Conservation (phyloP, 2,888 invertebrate species). For the Lacanobia wlatinum region DNA sequence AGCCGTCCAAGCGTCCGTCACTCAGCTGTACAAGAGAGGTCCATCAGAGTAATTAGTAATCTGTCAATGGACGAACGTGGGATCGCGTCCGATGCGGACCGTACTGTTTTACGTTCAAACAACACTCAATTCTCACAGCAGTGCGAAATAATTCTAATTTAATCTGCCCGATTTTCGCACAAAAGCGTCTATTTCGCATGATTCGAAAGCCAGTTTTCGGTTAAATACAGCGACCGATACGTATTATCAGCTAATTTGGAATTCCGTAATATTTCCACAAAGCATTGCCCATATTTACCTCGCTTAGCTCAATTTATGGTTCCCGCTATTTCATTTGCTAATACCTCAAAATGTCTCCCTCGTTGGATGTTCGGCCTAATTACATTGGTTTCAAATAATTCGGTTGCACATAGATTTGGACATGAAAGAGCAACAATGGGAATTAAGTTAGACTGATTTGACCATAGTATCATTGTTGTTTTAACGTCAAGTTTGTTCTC, state of each 20-base stretch:
- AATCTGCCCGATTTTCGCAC: slow-evolving; percentile 11
- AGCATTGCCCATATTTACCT: slow-evolving; percentile 32
- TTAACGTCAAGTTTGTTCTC: not conserved
- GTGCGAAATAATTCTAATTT: slow-evolving; percentile 1
- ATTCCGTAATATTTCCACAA: slow-evolving; percentile 34
- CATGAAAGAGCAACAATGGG: not conserved
- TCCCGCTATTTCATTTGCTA: slow-evolving; percentile 23
- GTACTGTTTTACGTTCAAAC: slow-evolving; percentile 29
- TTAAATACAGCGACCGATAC: slow-evolving; percentile 17
- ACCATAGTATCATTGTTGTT: not conserved
- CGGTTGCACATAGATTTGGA: not conserved
- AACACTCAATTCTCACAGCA: not conserved
- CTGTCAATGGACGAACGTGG: slow-evolving; percentile 38
- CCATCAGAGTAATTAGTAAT: slow-evolving; percentile 56
- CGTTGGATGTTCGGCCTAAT: slow-evolving; percentile 35
- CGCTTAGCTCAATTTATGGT: slow-evolving; percentile 44
- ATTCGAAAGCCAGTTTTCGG: slow-evolving; percentile 11
- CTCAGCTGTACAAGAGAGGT: slow-evolving; percentile 15
- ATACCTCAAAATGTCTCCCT: slow-evolving; percentile 15
- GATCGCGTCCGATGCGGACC: slow-evolving; percentile 8
- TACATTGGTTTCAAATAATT: slow-evolving; percentile 13
- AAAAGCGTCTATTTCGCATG: slow-evolving; percentile 23
- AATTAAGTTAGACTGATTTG: not conserved
- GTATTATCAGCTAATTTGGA: slow-evolving; percentile 34
- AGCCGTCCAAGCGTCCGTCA: slow-evolving; percentile 13